A percentile compares a stretch with the other conserved stretches of the same genome.
Conservation (phyloP, 2,888 invertebrate species). For the Priocnemis perturbator region DNA sequence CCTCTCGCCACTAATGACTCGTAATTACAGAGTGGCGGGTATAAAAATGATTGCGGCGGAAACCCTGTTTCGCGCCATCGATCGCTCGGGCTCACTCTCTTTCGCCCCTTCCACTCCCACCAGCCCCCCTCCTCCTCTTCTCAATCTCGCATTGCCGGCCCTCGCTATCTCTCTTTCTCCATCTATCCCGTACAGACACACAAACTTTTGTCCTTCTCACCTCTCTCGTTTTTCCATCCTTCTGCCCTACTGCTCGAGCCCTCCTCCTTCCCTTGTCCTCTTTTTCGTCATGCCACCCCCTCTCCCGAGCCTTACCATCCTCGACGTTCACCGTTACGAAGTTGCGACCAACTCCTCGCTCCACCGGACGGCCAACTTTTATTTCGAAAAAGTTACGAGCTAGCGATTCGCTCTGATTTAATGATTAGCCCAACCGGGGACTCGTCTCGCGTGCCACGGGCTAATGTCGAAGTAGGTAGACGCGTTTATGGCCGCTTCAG, state of each 20-base stretch:
- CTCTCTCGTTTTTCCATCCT: too few species aligned
- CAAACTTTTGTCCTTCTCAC: too few species aligned
- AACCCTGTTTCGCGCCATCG: slow-evolving; percentile 40
- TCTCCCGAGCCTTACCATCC: slow-evolving; percentile 14
- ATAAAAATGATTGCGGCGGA: slow-evolving; percentile 40
- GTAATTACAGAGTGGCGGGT: slow-evolving; percentile 43
- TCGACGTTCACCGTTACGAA: slow-evolving; percentile 18
- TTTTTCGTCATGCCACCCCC: not conserved
- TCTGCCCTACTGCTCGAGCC: too few species aligned
- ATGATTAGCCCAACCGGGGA: slow-evolving; percentile 34
- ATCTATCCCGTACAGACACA: too few species aligned
- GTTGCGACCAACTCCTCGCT: slow-evolving; percentile 22
- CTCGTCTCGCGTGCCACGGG: slow-evolving; percentile 27
- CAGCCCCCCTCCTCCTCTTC: not conserved
- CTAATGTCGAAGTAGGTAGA: slow-evolving; percentile 16
- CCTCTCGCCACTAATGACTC: slow-evolving; percentile 42
- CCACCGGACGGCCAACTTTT: slow-evolving; percentile 30
- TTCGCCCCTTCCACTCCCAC: not conserved
- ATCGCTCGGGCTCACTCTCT: slow-evolving; percentile 25
- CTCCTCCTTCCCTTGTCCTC: too few species aligned
- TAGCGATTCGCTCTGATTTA: slow-evolving; percentile 34
- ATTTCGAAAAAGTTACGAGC: slow-evolving; percentile 39
- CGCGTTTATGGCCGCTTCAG: not conserved
- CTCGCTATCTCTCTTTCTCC: slow-evolving; percentile 21
- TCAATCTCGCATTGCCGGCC: not conserved